phyloP scores from a whole-genome alignment of 2,888 invertebrate species.

The Gnatocerus cornutus region DNA sequence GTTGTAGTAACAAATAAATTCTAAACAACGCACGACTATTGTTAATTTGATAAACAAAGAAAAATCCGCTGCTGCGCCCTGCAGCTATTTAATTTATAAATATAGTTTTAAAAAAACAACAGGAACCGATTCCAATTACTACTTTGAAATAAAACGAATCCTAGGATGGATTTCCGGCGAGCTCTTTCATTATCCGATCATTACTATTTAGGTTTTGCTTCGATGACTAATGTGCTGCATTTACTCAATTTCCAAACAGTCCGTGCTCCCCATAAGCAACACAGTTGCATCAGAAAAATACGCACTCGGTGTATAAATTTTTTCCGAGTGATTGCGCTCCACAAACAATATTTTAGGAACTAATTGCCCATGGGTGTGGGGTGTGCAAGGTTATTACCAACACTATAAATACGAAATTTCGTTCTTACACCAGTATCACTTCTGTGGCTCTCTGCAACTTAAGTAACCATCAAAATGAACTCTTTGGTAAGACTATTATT shows the following conservation, averaged over 20 bases:
- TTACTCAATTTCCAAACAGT: constrained; percentile 2
- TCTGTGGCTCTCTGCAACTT: constrained; percentile 44
- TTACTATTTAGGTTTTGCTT: too few species aligned
- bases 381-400: constrained; percentile 61
- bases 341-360: constrained; percentile 33
- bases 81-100: too few species aligned
- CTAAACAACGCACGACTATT: too few species aligned
- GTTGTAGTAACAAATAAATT: too few species aligned
- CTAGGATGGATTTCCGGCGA: too few species aligned
- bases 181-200: too few species aligned
- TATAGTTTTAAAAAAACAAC: too few species aligned
- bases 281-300: constrained; percentile 3
- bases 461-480: constrained; percentile 47
- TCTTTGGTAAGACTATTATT: constrained; percentile 43
- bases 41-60: too few species aligned
- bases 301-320: not conserved
- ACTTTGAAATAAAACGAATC: too few species aligned
- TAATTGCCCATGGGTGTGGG: constrained; percentile 48
- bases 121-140: too few species aligned
- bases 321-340: constrained; percentile 20
- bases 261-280: not conserved
- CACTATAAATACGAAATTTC: constrained; percentile 59
- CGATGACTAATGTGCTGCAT: not conserved
- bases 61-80: too few species aligned
- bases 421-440: constrained; percentile 52